Conservation (phyloP, 1,140 invertebrate genomes). For the Eriosoma lanigerum region DNA sequence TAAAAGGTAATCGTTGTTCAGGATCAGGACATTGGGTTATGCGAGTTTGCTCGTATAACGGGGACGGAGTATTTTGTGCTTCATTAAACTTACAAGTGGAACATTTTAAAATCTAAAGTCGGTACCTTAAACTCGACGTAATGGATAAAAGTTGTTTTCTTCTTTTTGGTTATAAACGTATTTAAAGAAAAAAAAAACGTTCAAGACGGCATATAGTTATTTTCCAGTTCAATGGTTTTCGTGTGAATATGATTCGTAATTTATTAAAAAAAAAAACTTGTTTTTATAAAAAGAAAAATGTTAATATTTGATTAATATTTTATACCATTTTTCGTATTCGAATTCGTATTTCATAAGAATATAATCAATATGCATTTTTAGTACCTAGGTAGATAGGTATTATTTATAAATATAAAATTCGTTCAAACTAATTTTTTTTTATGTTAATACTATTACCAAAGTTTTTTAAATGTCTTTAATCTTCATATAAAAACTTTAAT, state of each 20-base stretch:
- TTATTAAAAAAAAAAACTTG: background rate
- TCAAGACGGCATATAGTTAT: constrained; percentile 5
- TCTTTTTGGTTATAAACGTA: constrained; percentile 6
- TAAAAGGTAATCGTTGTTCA: constrained; percentile 47
- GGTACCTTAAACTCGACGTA: constrained; percentile 36
- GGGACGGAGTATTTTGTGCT: constrained; percentile 40
- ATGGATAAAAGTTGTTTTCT: constrained; percentile 31
- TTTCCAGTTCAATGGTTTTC: constrained; percentile 13
- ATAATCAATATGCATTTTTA: no score
- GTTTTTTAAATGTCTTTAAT: no score
- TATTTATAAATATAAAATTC: no score
- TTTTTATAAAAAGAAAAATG: no score
- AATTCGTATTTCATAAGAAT: no score
- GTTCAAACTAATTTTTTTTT: no score
- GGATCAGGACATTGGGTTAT: constrained; percentile 21
- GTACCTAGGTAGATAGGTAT: no score
- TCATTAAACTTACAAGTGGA: constrained; percentile 49
- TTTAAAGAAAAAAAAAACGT: constrained; percentile 34
- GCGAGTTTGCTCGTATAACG: constrained; percentile 14
- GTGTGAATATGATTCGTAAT: background rate
- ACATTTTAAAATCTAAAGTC: constrained; percentile 36
- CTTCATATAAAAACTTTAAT: no score
- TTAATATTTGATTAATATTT: no score
- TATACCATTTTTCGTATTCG: no score
- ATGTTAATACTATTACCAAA: no score